These are phyloP conservation scores for Trichopoda pennipes DNA, from an alignment of 2,888 invertebrate genomes.

Conservation along the genomic window DNA sequence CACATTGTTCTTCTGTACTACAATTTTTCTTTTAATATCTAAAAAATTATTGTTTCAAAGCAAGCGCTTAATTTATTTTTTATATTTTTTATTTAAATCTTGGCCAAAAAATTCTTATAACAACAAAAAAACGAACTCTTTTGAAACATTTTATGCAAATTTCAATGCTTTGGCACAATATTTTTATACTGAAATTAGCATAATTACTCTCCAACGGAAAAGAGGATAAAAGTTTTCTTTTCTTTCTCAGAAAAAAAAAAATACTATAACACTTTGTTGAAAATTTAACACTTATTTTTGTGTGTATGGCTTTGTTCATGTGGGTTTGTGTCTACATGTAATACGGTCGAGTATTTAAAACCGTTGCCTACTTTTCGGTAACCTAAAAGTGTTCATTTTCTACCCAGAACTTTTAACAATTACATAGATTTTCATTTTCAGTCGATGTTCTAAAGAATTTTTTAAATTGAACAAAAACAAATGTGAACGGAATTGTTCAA, in stretches of 20 bases:
- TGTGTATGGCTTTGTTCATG: not conserved
- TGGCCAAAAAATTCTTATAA: too few relatives aligned
- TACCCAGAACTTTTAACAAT: slow-evolving; percentile 18
- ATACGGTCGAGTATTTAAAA: not conserved
- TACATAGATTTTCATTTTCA: slow-evolving; percentile 1
- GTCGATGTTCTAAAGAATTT: not conserved
- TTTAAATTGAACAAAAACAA: slow-evolving; percentile 5
- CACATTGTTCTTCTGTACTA: too few relatives aligned
- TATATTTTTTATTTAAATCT: not conserved
- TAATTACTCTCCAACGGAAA: slow-evolving; percentile 1
- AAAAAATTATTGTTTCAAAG: too few relatives aligned
- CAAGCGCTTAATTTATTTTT: not conserved
- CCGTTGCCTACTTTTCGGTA: slow-evolving; percentile 27
- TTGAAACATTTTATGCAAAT: slow-evolving; percentile 1
- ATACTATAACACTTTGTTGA: slow-evolving; percentile 5
- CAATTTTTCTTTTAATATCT: too few relatives aligned
- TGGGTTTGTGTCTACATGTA: not conserved
- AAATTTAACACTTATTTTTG: slow-evolving; percentile 41
- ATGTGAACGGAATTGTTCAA: not conserved
- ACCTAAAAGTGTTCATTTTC: not conserved
- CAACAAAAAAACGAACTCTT: not conserved
- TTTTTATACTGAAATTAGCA: not conserved
- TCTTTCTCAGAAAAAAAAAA: too few relatives aligned
- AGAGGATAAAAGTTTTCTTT: slow-evolving; percentile 1
- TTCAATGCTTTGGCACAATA: not conserved